Percentiles rank a stretch among this genome's conserved stretches.
These are phyloP conservation scores for Oryctes rhinoceros DNA, from an alignment of 1,140 invertebrate species.

Conservation along the genomic window DNA sequence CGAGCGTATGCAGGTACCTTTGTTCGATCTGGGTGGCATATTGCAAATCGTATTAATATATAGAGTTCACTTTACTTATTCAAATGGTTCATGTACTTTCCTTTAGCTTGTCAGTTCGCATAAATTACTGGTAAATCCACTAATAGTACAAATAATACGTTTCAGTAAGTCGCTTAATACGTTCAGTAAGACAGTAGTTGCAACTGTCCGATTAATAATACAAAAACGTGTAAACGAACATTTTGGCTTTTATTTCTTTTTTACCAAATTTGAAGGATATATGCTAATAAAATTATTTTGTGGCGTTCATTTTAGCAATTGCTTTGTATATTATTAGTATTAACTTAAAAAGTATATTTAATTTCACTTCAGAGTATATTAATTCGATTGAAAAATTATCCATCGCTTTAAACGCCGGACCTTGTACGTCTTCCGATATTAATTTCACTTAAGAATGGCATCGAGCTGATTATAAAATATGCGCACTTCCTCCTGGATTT, in stretches of 20 bases:
- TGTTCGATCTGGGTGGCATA: conserved; percentile 39
- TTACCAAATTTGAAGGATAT: not conserved
- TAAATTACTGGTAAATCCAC: not conserved
- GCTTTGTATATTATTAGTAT: not conserved
- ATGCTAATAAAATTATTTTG: too few relatives aligned
- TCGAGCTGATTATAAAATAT: conserved; percentile 7
- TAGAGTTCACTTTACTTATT: conserved; percentile 18
- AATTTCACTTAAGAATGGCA: conserved; percentile 21
- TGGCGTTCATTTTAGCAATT: not conserved
- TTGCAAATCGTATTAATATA: conserved; percentile 31
- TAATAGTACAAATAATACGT: too few relatives aligned
- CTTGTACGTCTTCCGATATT: conserved; percentile 19
- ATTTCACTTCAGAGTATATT: not conserved
- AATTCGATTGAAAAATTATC: not conserved
- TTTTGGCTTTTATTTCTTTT: not conserved
- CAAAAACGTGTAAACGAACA: too few relatives aligned
- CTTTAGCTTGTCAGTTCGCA: not conserved
- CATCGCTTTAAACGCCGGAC: not conserved
- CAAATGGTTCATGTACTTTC: not conserved
- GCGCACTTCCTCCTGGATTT: conserved; percentile 10
- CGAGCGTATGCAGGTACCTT: conserved; percentile 21
- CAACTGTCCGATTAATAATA: too few relatives aligned
- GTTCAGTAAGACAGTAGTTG: too few relatives aligned
- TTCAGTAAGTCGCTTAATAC: too few relatives aligned
- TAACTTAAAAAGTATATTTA: not conserved